Base-by-base conservation (phyloP, 2,113 vertebrate species). In the Corythaeola cristata region DNA sequence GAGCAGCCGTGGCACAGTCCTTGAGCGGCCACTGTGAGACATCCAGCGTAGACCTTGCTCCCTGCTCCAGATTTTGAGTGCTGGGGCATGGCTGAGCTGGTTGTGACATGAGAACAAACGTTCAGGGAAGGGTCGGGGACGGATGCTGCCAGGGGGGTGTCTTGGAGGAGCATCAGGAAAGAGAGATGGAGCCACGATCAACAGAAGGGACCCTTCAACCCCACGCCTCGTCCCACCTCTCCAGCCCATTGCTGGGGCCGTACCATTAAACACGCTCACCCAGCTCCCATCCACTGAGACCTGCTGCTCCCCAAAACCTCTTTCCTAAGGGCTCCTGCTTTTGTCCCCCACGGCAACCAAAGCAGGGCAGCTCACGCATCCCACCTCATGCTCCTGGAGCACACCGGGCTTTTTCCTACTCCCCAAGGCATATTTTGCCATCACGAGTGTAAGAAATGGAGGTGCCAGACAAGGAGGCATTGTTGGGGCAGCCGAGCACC, bases 381-480 rank as follows among this genome's bases (percentile, higher is more conserved):
- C 50, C 3, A 1, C 37, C 55, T 75, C 79, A 67, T 1, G 8
- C 72, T 79, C 39, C 45, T 0, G 5, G 24, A 84, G 4, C 13
- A 20, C 53, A 21, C 44, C 4, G 1, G 49, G 44, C 6, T 53
- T 80, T 63, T 21, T 13, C 45, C 67, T 66, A 7, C 11, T 83
- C 18, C 73, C 67, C 67, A 24, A 18, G 2, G 2, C 60, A 12
- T 56, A 74, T 77, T 92, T 96, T 71, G 86, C 1, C 1, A 53
- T 95, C 93, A 96, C 88, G 50, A 92, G 92, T 60, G 91, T 50
- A 60, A 37, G 84, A 81, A 90, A 74, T 58, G 9, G 86, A 66
- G 6, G 32, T 11, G 63, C n/a, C 11, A 13, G 66, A 96, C 91
- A 96, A 96, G 91, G 92, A 26, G 55, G 59, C 95, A 81, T 97